Evolutionary conservation across 2,888 invertebrate genomes (phyloP).

Genomic region (Dolomedes plantarius): DNA sequence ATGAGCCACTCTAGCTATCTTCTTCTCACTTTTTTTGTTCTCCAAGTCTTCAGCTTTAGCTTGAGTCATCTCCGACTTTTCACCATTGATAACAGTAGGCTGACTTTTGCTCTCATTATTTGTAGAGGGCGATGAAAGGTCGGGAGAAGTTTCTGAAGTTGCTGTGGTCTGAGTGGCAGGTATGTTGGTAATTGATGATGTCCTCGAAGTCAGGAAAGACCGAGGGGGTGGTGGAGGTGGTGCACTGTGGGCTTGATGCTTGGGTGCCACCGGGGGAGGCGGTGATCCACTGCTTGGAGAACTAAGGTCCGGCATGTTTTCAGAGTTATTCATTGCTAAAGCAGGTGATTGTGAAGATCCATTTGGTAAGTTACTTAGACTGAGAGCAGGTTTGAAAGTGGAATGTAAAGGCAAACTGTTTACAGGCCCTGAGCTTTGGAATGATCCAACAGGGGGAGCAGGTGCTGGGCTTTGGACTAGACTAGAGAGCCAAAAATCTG

Average conservation of each 20-base stretch:
- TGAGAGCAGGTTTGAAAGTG: constrained; percentile 55
- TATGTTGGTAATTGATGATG: constrained; percentile 44
- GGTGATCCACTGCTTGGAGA: constrained; percentile 46
- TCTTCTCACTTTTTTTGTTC: constrained; percentile 22
- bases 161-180: constrained; percentile 22
- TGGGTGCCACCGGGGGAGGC: constrained; percentile 69
- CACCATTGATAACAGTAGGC: background rate
- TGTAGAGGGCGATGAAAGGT: constrained; percentile 41
- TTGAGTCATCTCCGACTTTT: background rate
- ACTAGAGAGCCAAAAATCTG: constrained; percentile 75
- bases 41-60: constrained; percentile 9
- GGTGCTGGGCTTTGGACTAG: constrained; percentile 73
- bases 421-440: constrained; percentile 18
- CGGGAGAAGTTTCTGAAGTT: constrained; percentile 34
- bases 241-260: constrained; percentile 44
- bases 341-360: constrained; percentile 47
- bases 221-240: constrained; percentile 67
- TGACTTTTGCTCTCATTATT: constrained; percentile 29
- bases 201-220: constrained; percentile 40
- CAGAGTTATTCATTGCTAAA: constrained; percentile 1
- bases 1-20: constrained; percentile 55
- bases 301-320: constrained; percentile 19
- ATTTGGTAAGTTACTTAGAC: background rate
- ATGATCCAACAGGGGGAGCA: constrained; percentile 33
- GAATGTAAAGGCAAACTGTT: constrained; percentile 43